phyloP scores from a whole-genome alignment of 2,113 vertebrate species.

The Falco punctatus region DNA sequence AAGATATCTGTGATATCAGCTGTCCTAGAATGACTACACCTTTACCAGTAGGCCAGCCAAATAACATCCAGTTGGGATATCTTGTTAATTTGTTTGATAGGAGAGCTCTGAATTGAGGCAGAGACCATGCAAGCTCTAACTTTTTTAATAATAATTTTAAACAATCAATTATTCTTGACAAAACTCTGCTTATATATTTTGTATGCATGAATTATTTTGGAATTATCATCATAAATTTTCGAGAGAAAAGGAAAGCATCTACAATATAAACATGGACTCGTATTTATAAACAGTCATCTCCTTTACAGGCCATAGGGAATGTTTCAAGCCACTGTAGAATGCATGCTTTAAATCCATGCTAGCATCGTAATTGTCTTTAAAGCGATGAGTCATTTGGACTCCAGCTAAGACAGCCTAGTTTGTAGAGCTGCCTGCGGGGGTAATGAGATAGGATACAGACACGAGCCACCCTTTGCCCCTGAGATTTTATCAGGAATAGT shows the following conservation, averaged over 20 bases:
- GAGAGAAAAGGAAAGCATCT: neutral
- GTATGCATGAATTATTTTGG: neutral
- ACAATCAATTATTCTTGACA: neutral
- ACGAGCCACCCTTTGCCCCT: neutral
- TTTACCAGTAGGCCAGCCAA: neutral
- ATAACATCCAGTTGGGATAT: neutral
- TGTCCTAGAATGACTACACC: neutral
- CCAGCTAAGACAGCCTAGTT: neutral
- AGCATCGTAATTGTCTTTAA: neutral
- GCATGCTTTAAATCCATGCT: neutral
- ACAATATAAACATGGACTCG: neutral
- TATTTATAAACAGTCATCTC: neutral
- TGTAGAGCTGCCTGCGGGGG: neutral
- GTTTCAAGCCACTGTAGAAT: neutral
- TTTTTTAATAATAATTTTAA: neutral
- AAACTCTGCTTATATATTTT: neutral
- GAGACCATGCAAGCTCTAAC: neutral
- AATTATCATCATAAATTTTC: neutral
- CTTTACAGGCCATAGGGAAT: neutral
- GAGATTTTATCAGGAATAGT: neutral
- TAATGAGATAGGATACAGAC: neutral
- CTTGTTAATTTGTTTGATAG: neutral
- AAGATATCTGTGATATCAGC: neutral
- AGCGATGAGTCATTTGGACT: constrained; percentile 16
- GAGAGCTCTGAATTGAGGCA: neutral